Percentiles rank a stretch among this genome's conserved stretches.
Conservation (phyloP, 2,113 vertebrate species). For the Salvator merianae region DNA sequence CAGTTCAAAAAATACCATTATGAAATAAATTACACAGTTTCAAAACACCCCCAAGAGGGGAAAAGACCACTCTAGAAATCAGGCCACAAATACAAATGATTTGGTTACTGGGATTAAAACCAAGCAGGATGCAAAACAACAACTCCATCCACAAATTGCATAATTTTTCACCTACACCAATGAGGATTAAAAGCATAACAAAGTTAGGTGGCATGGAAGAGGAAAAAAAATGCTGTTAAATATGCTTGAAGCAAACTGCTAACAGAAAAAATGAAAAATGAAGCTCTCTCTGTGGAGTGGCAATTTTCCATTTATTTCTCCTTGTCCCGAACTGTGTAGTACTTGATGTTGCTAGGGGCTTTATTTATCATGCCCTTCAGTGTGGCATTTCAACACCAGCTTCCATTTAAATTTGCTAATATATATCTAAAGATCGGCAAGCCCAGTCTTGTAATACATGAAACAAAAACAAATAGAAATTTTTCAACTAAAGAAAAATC, state of each 20-base stretch:
- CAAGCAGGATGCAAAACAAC: too few relatives aligned
- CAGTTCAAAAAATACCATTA: too few relatives aligned
- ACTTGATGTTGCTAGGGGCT: slow-evolving; percentile 17
- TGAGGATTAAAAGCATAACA: neutral
- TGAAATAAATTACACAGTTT: too few relatives aligned
- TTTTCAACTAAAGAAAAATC: neutral
- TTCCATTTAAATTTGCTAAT: slow-evolving; percentile 9
- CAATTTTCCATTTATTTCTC: slow-evolving; percentile 11
- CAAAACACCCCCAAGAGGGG: too few relatives aligned
- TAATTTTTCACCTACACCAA: too few relatives aligned
- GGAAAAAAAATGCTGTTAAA: neutral
- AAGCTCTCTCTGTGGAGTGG: neutral
- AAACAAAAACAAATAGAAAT: neutral
- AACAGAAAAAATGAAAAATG: neutral
- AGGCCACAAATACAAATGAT: too few relatives aligned
- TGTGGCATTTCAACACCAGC: neutral
- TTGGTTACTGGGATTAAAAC: too few relatives aligned
- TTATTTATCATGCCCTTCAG: slow-evolving; percentile 23
- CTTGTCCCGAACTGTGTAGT: neutral
- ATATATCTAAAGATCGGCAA: slow-evolving; percentile 8
- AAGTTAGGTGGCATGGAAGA: neutral
- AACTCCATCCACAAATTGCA: too few relatives aligned
- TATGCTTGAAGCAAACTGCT: neutral
- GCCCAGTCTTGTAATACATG: slow-evolving; percentile 11
- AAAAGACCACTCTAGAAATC: too few relatives aligned